These are phyloP conservation scores for Lophius piscatorius DNA, from an alignment of 2,113 vertebrate species.

Conservation along the genomic window DNA sequence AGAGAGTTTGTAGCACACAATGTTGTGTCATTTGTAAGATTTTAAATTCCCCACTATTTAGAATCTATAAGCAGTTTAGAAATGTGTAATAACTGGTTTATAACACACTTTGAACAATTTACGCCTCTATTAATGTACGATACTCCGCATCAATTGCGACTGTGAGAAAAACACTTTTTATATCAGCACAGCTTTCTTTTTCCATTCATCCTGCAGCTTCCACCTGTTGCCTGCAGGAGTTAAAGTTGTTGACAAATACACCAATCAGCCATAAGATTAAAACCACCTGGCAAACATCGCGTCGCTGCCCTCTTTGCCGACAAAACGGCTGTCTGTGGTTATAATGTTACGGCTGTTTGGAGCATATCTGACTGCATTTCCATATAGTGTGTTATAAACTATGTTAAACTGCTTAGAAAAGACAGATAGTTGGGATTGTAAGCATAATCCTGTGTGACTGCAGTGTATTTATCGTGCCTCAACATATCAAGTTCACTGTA, in stretches of 20 bases:
- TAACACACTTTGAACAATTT: background rate
- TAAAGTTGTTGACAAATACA: background rate
- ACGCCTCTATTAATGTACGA: background rate
- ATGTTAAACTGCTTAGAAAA: background rate
- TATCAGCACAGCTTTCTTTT: background rate
- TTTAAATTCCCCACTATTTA: conserved; percentile 5
- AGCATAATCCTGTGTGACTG: conserved; percentile 13
- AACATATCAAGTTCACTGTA: conserved; percentile 52
- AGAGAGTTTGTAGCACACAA: conserved; percentile 1
- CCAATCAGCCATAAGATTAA: too few species aligned
- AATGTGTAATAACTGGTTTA: background rate
- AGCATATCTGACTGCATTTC: too few species aligned
- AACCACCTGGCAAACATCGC: too few species aligned
- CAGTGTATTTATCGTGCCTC: conserved; percentile 45
- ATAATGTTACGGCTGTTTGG: too few species aligned
- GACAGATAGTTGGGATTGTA: background rate
- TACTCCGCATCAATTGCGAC: too few species aligned
- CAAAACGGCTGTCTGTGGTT: too few species aligned
- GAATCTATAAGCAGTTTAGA: background rate
- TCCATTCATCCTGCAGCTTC: background rate
- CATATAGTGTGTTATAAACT: too few species aligned
- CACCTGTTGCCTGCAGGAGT: background rate
- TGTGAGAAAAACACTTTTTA: background rate
- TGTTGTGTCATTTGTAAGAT: conserved; percentile 3
- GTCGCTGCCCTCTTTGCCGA: too few species aligned